Conservation (phyloP, 2,888 invertebrate species). For the Eutolmus rufibarbis region DNA sequence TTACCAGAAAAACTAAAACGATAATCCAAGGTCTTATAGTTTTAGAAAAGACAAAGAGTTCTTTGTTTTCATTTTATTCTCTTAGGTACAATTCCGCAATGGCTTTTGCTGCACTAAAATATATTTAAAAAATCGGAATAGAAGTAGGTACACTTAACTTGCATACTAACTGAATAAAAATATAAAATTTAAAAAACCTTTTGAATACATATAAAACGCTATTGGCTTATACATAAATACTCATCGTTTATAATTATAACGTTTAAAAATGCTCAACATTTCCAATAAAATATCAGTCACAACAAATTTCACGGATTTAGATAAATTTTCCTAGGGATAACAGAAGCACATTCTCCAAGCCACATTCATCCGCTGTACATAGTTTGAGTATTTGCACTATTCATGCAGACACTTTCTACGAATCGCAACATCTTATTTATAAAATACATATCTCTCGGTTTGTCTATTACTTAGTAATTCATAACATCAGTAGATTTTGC, state of each 20-base stretch:
- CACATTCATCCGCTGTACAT: slow-evolving; percentile 21
- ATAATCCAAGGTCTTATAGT: too few relatives aligned
- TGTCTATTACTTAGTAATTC: neutral
- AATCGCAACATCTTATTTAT: slow-evolving; percentile 3
- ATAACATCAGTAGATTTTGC: neutral
- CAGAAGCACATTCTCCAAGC: neutral
- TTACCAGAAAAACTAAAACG: too few relatives aligned
- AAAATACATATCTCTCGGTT: neutral
- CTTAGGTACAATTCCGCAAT: too few relatives aligned
- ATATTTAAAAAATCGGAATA: too few relatives aligned
- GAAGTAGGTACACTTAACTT: too few relatives aligned
- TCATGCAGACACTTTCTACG: neutral
- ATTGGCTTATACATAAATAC: neutral
- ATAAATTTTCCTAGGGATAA: slow-evolving; percentile 4
- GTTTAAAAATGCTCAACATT: slow-evolving; percentile 8
- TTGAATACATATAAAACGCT: neutral
- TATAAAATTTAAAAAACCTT: neutral
- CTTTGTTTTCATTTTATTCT: too few relatives aligned
- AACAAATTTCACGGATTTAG: neutral
- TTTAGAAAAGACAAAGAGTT: too few relatives aligned
- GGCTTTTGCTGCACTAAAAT: too few relatives aligned
- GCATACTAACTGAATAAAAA: neutral
- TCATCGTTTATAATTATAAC: neutral
- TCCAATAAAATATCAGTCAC: neutral
- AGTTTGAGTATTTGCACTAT: slow-evolving; percentile 9